These are phyloP conservation scores for Oreohelix idahoensis DNA, from an alignment of 1,140 invertebrate species.

Conservation along the genomic window DNA sequence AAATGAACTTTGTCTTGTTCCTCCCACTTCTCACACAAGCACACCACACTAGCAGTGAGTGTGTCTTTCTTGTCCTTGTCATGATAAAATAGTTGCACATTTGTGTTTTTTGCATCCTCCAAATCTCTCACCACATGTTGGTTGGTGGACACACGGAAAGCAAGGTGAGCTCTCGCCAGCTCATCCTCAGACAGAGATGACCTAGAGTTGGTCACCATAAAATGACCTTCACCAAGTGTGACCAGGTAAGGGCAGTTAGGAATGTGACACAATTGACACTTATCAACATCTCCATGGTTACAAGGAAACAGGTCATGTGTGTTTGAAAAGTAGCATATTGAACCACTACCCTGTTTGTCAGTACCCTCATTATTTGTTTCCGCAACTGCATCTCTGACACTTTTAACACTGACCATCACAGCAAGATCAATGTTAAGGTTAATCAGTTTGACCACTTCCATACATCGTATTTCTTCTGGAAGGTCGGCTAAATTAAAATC, in stretches of 20 bases:
- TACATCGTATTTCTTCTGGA: neutral
- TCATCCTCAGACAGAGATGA: neutral
- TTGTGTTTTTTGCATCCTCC: neutral
- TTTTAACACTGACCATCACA: neutral
- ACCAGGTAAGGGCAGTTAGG: neutral
- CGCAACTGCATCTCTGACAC: too few relatives aligned
- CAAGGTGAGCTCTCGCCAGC: neutral
- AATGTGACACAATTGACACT: neutral
- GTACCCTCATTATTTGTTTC: neutral
- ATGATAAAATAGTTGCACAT: neutral
- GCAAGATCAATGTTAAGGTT: conserved; percentile 1
- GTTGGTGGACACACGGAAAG: conserved; percentile 4
- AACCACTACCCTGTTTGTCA: neutral
- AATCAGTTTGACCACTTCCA: neutral
- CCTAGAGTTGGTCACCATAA: neutral
- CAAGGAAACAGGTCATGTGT: conserved; percentile 11
- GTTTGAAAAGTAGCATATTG: conserved; percentile 5
- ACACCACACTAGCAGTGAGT: neutral
- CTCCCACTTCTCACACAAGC: neutral
- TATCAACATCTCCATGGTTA: conserved; percentile 10
- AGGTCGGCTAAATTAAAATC: neutral
- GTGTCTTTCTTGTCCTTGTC: neutral
- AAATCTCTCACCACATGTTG: conserved; percentile 3
- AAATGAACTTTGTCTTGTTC: conserved; percentile 11
- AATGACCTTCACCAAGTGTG: neutral